Evolutionary conservation across 2,888 invertebrate species (phyloP).

Genomic region (Adela reaumurella): DNA sequence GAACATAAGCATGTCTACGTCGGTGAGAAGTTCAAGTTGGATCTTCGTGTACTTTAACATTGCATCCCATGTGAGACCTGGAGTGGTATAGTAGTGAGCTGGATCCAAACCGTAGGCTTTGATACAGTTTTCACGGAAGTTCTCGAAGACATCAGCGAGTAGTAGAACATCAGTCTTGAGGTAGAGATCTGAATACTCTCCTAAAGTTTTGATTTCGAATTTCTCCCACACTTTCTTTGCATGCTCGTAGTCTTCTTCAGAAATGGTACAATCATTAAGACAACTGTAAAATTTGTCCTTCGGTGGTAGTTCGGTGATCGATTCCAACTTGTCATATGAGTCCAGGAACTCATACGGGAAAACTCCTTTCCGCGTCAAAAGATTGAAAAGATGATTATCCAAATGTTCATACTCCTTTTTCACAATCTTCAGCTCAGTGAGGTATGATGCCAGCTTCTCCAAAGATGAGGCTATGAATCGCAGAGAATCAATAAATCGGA

Average conservation of each 20-base stretch:
- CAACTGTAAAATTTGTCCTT: conserved; percentile 8
- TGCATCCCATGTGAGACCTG: conserved; percentile 12
- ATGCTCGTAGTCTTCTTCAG: too few species aligned
- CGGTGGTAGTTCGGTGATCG: conserved; percentile 9
- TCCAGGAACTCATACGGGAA: conserved; percentile 13
- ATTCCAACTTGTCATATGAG: conserved; percentile 6
- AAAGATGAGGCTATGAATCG: too few species aligned
- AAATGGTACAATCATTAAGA: conserved; percentile 5
- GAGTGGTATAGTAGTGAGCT: conserved; percentile 14
- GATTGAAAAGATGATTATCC: background rate
- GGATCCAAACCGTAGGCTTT: conserved; percentile 15
- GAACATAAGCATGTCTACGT: conserved; percentile 13
- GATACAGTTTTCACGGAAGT: conserved; percentile 14
- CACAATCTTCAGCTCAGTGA: too few species aligned
- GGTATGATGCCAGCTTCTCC: too few species aligned
- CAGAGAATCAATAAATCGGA: too few species aligned
- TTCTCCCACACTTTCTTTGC: conserved; percentile 10
- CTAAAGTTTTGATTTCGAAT: conserved; percentile 12
- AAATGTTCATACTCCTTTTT: background rate
- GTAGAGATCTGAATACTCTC: too few species aligned
- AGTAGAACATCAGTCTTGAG: too few species aligned
- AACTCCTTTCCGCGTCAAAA: conserved; percentile 8
- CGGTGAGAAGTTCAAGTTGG: conserved; percentile 13
- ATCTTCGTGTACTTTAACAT: too few species aligned
- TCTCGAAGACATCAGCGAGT: conserved; percentile 17